Percentiles rank a stretch among this genome's conserved stretches.
Conservation (phyloP, 2,797 vertebrate species). For the Phylloscopus collybita region DNA sequence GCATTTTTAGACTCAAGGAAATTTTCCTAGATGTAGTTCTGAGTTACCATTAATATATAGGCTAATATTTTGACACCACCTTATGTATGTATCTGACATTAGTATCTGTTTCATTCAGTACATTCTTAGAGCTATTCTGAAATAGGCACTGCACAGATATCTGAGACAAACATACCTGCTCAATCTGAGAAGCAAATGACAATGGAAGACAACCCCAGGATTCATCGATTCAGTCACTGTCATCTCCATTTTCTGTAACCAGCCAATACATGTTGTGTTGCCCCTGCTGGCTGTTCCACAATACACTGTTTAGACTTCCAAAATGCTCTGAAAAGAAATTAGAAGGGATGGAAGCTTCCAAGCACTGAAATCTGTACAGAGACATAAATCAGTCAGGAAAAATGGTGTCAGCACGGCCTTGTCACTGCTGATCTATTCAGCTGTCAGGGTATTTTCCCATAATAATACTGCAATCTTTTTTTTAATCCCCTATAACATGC, state of each 20-base stretch:
- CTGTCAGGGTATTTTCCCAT: background rate
- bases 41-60: background rate
- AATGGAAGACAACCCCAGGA: conserved; percentile 71
- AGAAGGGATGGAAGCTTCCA: background rate
- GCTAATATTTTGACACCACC: conserved; percentile 51
- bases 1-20: conserved; percentile 31
- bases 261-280: conserved; percentile 49
- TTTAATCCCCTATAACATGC: background rate
- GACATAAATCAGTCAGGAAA: background rate
- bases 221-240: conserved; percentile 66
- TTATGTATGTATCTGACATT: conserved; percentile 55
- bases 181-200: conserved; percentile 69
- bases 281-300: background rate
- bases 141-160: conserved; percentile 54
- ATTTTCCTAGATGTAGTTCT: background rate
- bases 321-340: background rate
- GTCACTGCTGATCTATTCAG: background rate
- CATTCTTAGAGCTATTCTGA: conserved; percentile 69
- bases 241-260: conserved; percentile 52
- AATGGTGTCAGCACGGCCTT: background rate
- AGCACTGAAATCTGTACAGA: background rate
- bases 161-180: conserved; percentile 61
- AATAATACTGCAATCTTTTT: background rate
- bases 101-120: conserved; percentile 70
- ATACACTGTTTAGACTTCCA: background rate